Base-by-base conservation (phyloP, 2,888 invertebrate genomes). In the Drosophila neotestacea region DNA sequence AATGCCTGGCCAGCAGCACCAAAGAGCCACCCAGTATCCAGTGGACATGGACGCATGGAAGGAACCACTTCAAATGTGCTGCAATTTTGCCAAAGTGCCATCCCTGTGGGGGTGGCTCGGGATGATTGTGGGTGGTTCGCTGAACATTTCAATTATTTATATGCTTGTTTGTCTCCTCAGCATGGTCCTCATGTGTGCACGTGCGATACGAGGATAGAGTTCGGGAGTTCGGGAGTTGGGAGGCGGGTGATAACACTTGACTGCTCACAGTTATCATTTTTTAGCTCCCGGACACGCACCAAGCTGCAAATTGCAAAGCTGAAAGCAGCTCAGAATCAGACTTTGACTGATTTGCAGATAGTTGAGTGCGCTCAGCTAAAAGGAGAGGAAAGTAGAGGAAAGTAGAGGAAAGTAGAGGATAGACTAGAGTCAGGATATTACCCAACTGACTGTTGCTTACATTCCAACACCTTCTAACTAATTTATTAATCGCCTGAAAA, bases 131-230 rank as follows among this genome's bases (percentile, higher is more conserved):
- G 61, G 63, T 61, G 67, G 55, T 54, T 70, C 74, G 73, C 54
- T 80, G 76, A 88, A 88, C 85, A 85, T 85, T 85, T 85, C 85
- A 85, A 85, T 85, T 85, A 85, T 85, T 85, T 85, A 85, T 85
- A 87, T 81, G 89, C 89, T 81, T 87, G 85, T 79, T 84, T 88
- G 85, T 84, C 78, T 69, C 55, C 61, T 61, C 69, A 48, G 48
- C 10, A 44, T 50, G 34, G 28, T 32, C 38, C 46, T 22, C 63
- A 75, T 77, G 59, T 75, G 78, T 73, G 69, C 75, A 78, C 75
- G 75, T 76, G 75, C 75, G 60, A 71, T 62, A 56, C 51, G 63
- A 13, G 34, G 28, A 4, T n/a, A 32, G 56, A n/a, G 4, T 16
- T 36, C 27, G 44, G 32, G 27, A 42, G 48, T 34, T 28, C n/a